A percentile compares a stretch with the other conserved stretches of the same genome.
Conservation (phyloP, 1,140 invertebrate genomes). For the Subanguina moxae region DNA sequence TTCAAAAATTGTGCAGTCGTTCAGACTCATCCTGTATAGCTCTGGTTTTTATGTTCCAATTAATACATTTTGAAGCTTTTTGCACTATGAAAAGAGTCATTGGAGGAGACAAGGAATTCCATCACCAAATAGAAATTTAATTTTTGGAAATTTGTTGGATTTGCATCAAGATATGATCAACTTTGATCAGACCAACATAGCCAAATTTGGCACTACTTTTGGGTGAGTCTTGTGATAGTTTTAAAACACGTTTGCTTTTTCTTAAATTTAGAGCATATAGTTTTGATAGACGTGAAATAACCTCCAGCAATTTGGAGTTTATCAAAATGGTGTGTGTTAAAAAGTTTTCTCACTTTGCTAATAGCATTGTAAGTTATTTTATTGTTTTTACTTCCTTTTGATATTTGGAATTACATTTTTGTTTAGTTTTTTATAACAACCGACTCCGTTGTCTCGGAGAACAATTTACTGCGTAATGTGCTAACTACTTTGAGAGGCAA, state of each 20-base stretch:
- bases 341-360: too few relatives aligned
- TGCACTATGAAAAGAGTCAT: neutral
- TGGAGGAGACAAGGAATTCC: neutral
- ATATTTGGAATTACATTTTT: neutral
- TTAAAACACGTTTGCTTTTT: too few relatives aligned
- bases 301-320: too few relatives aligned
- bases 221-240: too few relatives aligned
- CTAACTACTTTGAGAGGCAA: constrained; percentile 17
- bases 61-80: neutral
- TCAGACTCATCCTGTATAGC: too few relatives aligned
- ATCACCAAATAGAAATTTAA: neutral
- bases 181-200: neutral
- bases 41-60: too few relatives aligned
- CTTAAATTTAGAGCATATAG: neutral
- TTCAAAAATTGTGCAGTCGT: too few relatives aligned
- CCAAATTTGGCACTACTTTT: too few relatives aligned
- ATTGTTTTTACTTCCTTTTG: too few relatives aligned
- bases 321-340: too few relatives aligned
- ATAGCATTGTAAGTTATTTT: too few relatives aligned
- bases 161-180: neutral
- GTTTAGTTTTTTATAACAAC: neutral
- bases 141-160: neutral
- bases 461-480: constrained; percentile 13
- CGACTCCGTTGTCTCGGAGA: neutral
- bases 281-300: neutral